phyloP scores from a whole-genome alignment of 1,140 invertebrate genomes.

The Planococcus citri region DNA sequence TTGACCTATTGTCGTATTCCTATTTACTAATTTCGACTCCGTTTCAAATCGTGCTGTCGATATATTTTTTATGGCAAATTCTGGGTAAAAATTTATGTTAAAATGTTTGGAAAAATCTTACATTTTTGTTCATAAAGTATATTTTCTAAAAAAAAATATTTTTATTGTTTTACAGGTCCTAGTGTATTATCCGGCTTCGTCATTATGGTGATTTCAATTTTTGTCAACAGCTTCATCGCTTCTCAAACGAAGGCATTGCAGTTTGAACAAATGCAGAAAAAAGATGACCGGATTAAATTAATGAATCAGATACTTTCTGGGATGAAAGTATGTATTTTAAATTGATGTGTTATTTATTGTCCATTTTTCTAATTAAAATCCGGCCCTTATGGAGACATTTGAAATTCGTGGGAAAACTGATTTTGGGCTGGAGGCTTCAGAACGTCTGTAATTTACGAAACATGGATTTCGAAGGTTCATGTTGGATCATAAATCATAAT shows the following conservation, averaged over 20 bases:
- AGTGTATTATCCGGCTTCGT: slow-evolving; percentile 39
- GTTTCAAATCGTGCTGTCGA: slow-evolving; percentile 70
- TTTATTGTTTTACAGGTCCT: slow-evolving; percentile 30
- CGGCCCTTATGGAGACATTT: too few relatives aligned
- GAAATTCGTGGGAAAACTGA: too few relatives aligned
- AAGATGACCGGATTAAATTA: slow-evolving; percentile 33
- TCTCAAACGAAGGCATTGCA: slow-evolving; percentile 35
- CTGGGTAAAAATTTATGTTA: too few relatives aligned
- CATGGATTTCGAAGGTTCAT: too few relatives aligned
- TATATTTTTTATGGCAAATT: slow-evolving; percentile 82
- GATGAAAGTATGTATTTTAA: slow-evolving; percentile 47
- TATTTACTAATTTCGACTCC: slow-evolving; percentile 97
- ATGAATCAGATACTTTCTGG: slow-evolving; percentile 37
- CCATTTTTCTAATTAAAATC: too few relatives aligned
- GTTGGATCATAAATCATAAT: too few relatives aligned
- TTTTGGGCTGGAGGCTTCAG: background rate
- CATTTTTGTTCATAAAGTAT: too few relatives aligned
- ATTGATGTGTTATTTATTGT: too few relatives aligned
- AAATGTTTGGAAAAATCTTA: background rate
- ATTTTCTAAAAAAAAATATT: too few relatives aligned
- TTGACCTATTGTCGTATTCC: slow-evolving; percentile 77
- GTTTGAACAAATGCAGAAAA: slow-evolving; percentile 32
- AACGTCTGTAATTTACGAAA: background rate
- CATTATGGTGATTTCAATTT: slow-evolving; percentile 37
- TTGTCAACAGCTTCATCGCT: slow-evolving; percentile 37